A percentile compares a stretch with the other conserved stretches of the same genome.
Evolutionary conservation across 1,140 invertebrate species (phyloP).

Genomic region (Neodiprion pinetum): DNA sequence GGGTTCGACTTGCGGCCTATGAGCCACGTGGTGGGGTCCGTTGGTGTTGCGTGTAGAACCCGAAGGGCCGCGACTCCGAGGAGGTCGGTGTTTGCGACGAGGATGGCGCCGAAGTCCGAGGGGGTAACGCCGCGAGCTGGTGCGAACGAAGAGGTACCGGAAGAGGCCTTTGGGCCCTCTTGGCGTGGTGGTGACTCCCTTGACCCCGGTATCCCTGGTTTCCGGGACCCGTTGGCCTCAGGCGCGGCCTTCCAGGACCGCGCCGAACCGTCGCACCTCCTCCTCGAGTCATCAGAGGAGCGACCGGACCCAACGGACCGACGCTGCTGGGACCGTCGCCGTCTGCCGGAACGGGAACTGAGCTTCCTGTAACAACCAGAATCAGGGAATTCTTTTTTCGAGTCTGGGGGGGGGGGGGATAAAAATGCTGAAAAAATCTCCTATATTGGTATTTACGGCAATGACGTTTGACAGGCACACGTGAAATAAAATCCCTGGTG

Average conservation of each 20-base stretch:
- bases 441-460: too few species aligned
- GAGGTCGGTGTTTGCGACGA: constrained; percentile 41
- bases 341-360: constrained; percentile 38
- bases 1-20: background rate
- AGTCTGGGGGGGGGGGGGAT: too few species aligned
- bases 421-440: too few species aligned
- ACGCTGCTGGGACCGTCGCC: constrained; percentile 51
- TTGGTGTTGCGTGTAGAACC: constrained; percentile 57
- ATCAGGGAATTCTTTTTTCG: background rate
- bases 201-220: constrained; percentile 65
- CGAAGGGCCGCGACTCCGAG: constrained; percentile 51
- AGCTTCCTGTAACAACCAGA: constrained; percentile 33
- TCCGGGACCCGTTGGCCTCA: constrained; percentile 69
- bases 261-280: constrained; percentile 39
- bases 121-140: constrained; percentile 33
- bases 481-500: too few species aligned
- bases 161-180: constrained; percentile 51
- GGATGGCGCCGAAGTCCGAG: constrained; percentile 25
- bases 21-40: constrained; percentile 18
- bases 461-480: too few species aligned
- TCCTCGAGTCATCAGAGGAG: constrained; percentile 33
- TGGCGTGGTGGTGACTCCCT: constrained; percentile 55
- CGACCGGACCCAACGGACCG: constrained; percentile 42
- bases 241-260: constrained; percentile 78
- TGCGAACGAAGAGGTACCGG: constrained; percentile 56